These are phyloP conservation scores for Seriola aureovittata DNA, from an alignment of 2,113 vertebrate genomes.

Conservation along the genomic window DNA sequence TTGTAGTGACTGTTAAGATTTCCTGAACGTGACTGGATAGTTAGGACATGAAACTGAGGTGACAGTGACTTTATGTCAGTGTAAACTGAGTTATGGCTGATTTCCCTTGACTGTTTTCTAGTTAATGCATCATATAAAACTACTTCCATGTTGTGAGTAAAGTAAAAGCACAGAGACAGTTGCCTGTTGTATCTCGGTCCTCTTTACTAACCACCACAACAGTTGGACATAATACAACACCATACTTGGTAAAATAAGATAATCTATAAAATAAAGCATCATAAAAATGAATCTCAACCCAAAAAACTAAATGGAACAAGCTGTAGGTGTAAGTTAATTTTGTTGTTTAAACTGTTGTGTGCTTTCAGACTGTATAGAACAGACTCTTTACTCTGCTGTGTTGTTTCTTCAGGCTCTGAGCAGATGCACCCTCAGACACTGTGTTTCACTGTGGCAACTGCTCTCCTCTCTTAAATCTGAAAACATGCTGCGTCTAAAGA, in stretches of 20 bases:
- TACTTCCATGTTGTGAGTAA: too few relatives aligned
- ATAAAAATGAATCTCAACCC: not conserved
- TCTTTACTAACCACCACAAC: too few relatives aligned
- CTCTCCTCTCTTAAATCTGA: slow-evolving; percentile 89
- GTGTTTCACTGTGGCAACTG: slow-evolving; percentile 88
- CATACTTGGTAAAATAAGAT: not conserved
- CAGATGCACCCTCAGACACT: slow-evolving; percentile 85
- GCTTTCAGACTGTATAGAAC: not conserved
- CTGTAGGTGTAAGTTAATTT: not conserved
- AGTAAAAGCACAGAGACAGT: too few relatives aligned
- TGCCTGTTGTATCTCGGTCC: too few relatives aligned
- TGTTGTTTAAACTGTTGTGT: not conserved
- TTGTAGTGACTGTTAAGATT: not conserved
- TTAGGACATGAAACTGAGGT: not conserved
- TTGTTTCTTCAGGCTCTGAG: slow-evolving; percentile 81
- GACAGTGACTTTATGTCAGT: too few relatives aligned
- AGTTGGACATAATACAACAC: not conserved
- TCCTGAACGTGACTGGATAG: not conserved
- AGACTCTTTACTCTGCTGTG: not conserved
- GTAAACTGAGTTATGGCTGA: too few relatives aligned
- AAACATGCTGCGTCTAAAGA: slow-evolving; percentile 85
- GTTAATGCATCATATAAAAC: not conserved
- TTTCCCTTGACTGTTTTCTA: not conserved
- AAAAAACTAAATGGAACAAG: not conserved
- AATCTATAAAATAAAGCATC: not conserved